Conservation (phyloP, 2,797 vertebrate species). For the Orestias chungarensis region DNA sequence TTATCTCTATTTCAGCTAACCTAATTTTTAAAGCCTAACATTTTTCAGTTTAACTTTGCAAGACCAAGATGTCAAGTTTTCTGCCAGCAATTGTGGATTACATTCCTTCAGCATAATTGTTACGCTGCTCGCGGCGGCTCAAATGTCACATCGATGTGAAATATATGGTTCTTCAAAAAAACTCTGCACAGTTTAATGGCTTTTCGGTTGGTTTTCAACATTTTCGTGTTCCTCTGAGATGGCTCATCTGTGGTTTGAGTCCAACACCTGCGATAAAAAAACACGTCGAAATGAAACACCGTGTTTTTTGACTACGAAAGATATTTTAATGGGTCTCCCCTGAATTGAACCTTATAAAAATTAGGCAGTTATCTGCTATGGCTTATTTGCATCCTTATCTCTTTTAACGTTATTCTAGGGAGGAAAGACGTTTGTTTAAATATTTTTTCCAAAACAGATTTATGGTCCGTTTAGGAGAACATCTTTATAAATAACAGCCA, state of each 20-base stretch:
- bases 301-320: neutral
- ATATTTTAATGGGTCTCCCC: neutral
- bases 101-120: neutral
- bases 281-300: neutral
- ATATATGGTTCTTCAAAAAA: neutral
- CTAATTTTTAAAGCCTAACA: constrained; percentile 10
- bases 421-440: neutral
- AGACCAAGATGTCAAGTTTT: neutral
- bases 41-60: neutral
- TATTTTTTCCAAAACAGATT: neutral
- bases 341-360: neutral
- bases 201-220: constrained; percentile 3
- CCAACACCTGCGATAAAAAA: neutral
- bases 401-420: neutral
- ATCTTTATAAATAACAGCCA: neutral
- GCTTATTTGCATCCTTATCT: neutral
- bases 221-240: constrained; percentile 8
- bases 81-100: neutral
- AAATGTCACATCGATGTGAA: neutral
- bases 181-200: neutral
- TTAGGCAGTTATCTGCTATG: neutral
- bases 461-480: neutral
- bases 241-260: constrained; percentile 22
- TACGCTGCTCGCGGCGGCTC: no score
- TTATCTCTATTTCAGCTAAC: no score